These are phyloP conservation scores for Plutella xylostella DNA, from an alignment of 2,888 invertebrate genomes.

Conservation along the genomic window DNA sequence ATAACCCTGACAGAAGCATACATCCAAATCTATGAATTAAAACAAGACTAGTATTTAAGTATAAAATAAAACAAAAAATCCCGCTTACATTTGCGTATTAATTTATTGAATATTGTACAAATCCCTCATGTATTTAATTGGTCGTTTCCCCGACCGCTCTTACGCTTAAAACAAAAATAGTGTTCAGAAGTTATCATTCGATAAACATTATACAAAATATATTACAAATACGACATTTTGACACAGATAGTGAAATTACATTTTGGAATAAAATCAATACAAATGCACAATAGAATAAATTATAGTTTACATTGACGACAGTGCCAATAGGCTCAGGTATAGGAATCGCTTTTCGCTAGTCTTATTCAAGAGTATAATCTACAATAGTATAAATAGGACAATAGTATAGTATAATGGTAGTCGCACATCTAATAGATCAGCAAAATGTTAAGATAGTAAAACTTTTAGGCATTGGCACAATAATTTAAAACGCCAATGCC, in stretches of 20 bases:
- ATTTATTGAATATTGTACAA: constrained; percentile 59
- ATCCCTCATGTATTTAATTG: constrained; percentile 21
- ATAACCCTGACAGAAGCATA: constrained; percentile 99
- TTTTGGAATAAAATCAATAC: neutral
- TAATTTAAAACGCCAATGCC: no score
- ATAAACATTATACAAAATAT: constrained; percentile 34
- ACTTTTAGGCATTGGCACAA: no score
- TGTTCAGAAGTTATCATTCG: constrained; percentile 20
- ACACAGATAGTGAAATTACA: constrained; percentile 26
- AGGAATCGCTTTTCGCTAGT: no score
- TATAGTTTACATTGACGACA: neutral
- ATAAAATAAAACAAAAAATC: constrained; percentile 20
- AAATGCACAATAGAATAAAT: neutral
- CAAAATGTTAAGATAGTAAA: no score
- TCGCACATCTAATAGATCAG: no score
- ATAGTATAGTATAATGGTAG: no score
- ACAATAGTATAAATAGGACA: no score
- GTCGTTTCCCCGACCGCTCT: constrained; percentile 18
- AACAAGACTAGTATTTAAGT: constrained; percentile 44
- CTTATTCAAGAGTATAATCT: no score
- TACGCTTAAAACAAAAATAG: constrained; percentile 34
- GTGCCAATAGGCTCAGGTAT: neutral
- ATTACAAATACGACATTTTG: constrained; percentile 31
- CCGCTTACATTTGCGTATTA: constrained; percentile 23
- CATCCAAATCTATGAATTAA: constrained; percentile 86